Evolutionary conservation across 2,113 vertebrate genomes (phyloP), one percentile per base, ranked within the genome.

Genomic region (Numenius arquata): DNA sequence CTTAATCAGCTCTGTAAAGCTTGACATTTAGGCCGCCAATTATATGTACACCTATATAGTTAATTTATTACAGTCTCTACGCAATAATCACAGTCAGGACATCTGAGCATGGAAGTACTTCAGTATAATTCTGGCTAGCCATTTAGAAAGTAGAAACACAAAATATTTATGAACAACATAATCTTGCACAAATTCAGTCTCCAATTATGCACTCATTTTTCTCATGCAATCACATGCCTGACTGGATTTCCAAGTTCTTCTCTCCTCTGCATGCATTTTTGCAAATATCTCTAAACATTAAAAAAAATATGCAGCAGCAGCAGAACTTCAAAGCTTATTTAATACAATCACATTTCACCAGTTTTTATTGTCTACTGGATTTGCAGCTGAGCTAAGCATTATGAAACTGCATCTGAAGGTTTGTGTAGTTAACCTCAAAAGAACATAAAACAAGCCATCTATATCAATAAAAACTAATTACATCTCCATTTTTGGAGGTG

Each of bases 381-480:
- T 93, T 93, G 40, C 11, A 93, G 62, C 85, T 95, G 79, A 97
- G 62, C 55, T 93, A 92, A 97, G 77, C 59, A 61, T 50, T 67
- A 84, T 62, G 27, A 82, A 95, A 74, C 45, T 47, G 9, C 55
- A 58, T 47, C 38, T 80, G 66, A 73, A 90, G 53, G n/a, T 96
- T 96, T 90, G 92, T 52, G 25, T n/a, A 67, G 72, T 96, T 97
- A 98, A 95, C 50, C 27, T 90, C 23, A 26, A 62, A 88, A 76
- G 36, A 93, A 86, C 25, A 61, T 20, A 72, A 96, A 70, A 25
- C 34, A 70, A 73, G 14, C 4, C 18, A 59, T 8, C 4, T 22
- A 13, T 43, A 30, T 21, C 19, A 48, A 74, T 30, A 26, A 72
- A 85, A 43, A 47, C 5, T 41, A 62, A 61, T 3, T 45, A 2